Evolutionary conservation across 2,888 invertebrate species (phyloP).

Genomic region (Homarus gammarus): DNA sequence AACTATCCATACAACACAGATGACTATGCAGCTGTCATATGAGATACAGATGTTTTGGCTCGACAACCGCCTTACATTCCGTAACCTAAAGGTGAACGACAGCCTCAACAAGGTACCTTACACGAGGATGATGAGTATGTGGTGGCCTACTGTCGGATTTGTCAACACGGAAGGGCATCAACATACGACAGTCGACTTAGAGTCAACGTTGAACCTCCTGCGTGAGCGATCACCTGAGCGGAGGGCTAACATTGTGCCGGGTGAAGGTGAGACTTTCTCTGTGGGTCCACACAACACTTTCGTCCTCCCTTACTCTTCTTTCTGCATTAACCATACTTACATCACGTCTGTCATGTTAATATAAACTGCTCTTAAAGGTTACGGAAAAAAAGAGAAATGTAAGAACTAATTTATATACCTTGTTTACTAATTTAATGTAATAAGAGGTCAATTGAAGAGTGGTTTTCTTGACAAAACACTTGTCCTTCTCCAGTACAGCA

Average conservation of each 20-base stretch:
- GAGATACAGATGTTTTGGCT: constrained; percentile 56
- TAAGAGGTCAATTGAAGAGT: too few relatives aligned
- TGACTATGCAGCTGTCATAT: constrained; percentile 60
- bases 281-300: too few relatives aligned
- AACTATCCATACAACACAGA: constrained; percentile 59
- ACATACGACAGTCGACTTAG: constrained; percentile 58
- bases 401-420: too few relatives aligned
- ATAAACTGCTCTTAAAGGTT: too few relatives aligned
- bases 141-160: constrained; percentile 66
- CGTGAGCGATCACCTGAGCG: background rate
- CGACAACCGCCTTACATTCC: constrained; percentile 56
- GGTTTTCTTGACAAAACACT: too few relatives aligned
- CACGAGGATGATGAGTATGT: constrained; percentile 39
- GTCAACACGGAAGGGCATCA: constrained; percentile 64
- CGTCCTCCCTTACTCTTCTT: too few relatives aligned
- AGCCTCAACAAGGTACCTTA: constrained; percentile 53
- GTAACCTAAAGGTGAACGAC: constrained; percentile 58
- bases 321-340: too few relatives aligned
- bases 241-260: constrained; percentile 19
- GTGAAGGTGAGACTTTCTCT: constrained; percentile 35
- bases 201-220: constrained; percentile 38
- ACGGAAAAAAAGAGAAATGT: too few relatives aligned
- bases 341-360: too few relatives aligned
- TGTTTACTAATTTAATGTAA: too few relatives aligned
- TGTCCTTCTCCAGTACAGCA: too few relatives aligned